Evolutionary conservation across 2,888 invertebrate genomes (phyloP), one percentile per base, ranked within the genome.

Genomic region (Marronus borbonicus): DNA sequence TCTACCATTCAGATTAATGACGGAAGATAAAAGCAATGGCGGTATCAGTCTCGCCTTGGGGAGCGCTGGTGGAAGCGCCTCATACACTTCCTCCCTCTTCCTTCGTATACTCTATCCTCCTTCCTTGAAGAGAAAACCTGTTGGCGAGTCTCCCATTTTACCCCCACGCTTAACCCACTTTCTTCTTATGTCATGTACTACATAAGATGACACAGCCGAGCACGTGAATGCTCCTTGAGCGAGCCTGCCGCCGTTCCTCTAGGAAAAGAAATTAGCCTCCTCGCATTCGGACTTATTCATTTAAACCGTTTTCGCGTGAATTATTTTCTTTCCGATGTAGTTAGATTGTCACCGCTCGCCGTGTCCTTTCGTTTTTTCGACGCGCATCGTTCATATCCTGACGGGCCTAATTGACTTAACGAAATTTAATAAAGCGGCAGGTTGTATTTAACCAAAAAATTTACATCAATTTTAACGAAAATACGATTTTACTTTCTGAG

Each of bases 1-100:
- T 80, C 58, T 44, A 77, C 77, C 58, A 58, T 58, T 72, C 85
- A 86, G 85, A 86, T 86, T 86, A 86, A 86, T 84, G 86, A 84
- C 81, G 80, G 77, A 70, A 84, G 86, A 85, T 85, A 85, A 85
- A 85, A 85, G 85, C 84, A 85, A 85, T 84, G 83, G 83, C 84
- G 84, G 84, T 85, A 85, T 85, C 84, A 75, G 75, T 66, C 78
- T 36, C 78, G 75, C 75, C 68, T 65, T 50, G n/a, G 62, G 62
- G 60, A 12, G n/a, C 24, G 44, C 20, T 49, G 17, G 55, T 20
- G 55, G 20, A 17, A 3, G 52, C 17, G 20, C 24, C 36, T 7
- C 7, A 20, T 17, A 31, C 20, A 24, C 55, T 31, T 36, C 31
- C 31, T 3, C 36, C 7, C 14, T 58, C 39, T 49, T 62, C 28